Percentiles rank a stretch among this genome's conserved stretches.
Conservation (phyloP, 2,797 vertebrate genomes). For the Acanthurus tractus region DNA sequence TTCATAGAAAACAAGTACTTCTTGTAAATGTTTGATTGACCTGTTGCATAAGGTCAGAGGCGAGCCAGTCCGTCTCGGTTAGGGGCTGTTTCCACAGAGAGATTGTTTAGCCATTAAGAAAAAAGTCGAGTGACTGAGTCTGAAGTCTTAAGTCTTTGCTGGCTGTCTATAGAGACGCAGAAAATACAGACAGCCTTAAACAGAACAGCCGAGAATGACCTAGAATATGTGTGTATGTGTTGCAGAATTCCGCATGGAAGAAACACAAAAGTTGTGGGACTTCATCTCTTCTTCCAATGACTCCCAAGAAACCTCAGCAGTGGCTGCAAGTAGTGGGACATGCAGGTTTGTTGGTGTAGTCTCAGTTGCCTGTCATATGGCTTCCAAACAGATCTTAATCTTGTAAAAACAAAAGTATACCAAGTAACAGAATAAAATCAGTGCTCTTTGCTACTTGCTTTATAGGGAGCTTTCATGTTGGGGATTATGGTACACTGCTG, state of each 20-base stretch:
- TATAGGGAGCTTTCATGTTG: constrained; percentile 83
- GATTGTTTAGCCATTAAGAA: constrained; percentile 44
- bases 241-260: constrained; percentile 86
- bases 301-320: constrained; percentile 84
- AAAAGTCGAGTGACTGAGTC: constrained; percentile 58
- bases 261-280: constrained; percentile 85
- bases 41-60: constrained; percentile 57
- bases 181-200: constrained; percentile 13
- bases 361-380: background rate
- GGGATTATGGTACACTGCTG: constrained; percentile 81
- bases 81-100: constrained; percentile 77
- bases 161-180: constrained; percentile 7
- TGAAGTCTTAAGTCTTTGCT: constrained; percentile 67
- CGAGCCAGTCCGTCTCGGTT: constrained; percentile 46
- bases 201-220: constrained; percentile 21
- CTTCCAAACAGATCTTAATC: background rate
- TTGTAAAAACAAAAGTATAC: background rate
- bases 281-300: constrained; percentile 82
- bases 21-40: constrained; percentile 79
- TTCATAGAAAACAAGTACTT: constrained; percentile 58
- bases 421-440: background rate
- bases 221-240: constrained; percentile 2
- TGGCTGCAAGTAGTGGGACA: constrained; percentile 92
- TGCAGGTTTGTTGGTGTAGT: constrained; percentile 82
- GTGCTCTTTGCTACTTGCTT: background rate